Conservation (phyloP, 2,888 invertebrate genomes). For the Acanthococcus lagerstroemiae region DNA sequence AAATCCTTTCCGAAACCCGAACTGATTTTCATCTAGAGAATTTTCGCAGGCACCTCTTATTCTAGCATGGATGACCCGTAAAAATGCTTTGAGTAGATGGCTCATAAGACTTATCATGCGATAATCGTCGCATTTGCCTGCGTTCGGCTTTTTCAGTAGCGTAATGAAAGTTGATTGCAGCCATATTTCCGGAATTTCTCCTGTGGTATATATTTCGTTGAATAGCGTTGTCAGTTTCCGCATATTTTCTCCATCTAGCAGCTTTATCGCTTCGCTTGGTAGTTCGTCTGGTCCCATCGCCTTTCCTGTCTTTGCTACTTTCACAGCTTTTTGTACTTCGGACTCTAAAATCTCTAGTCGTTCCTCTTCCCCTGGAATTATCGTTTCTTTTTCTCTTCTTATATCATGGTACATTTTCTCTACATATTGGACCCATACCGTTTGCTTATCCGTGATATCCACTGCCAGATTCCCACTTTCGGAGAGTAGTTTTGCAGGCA, state of each 20-base stretch:
- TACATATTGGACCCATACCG: background rate
- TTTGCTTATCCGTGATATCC: background rate
- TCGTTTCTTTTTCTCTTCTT: background rate
- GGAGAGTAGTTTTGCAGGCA: background rate
- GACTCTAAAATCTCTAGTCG: slow-evolving; percentile 19
- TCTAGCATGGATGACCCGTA: slow-evolving; percentile 29
- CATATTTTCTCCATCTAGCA: slow-evolving; percentile 33
- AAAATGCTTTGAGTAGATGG: slow-evolving; percentile 24
- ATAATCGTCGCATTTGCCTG: slow-evolving; percentile 33
- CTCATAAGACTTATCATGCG: slow-evolving; percentile 32
- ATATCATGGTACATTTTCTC: slow-evolving; percentile 10
- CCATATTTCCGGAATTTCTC: slow-evolving; percentile 34
- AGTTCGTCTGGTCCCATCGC: slow-evolving; percentile 34
- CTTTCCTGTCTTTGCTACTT: slow-evolving; percentile 32
- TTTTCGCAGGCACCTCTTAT: slow-evolving; percentile 31
- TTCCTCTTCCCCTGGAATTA: background rate
- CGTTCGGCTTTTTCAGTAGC: slow-evolving; percentile 32
- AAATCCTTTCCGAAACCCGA: slow-evolving; percentile 33
- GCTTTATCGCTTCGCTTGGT: slow-evolving; percentile 32
- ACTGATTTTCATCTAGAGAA: slow-evolving; percentile 34
- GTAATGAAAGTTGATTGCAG: slow-evolving; percentile 32
- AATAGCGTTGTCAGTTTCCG: slow-evolving; percentile 31
- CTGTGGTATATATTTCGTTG: slow-evolving; percentile 33
- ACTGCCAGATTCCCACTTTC: no score
- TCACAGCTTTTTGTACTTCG: slow-evolving; percentile 32